phyloP scores from a whole-genome alignment of 1,140 invertebrate species.

The Holotrichia oblita region DNA sequence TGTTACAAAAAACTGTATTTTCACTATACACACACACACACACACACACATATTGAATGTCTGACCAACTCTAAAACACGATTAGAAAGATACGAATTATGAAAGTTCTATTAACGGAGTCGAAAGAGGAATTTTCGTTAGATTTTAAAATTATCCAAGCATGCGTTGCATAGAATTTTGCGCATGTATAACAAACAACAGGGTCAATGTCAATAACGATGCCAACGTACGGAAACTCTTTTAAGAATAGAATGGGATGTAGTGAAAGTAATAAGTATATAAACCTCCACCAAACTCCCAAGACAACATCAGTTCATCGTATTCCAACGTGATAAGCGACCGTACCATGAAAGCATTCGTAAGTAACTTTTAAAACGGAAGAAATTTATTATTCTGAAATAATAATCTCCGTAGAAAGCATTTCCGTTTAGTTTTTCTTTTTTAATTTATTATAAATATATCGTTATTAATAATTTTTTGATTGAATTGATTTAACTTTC shows the following conservation, averaged over 20 bases:
- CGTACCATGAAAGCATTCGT: slow-evolving; percentile 33
- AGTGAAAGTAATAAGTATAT: slow-evolving; percentile 36
- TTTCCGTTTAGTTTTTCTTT: no score
- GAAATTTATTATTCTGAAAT: no score
- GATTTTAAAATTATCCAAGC: slow-evolving; percentile 21
- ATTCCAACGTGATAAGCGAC: slow-evolving; percentile 12
- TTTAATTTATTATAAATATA: no score
- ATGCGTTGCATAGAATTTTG: slow-evolving; percentile 3
- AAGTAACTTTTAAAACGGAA: neutral
- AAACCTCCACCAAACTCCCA: slow-evolving; percentile 20
- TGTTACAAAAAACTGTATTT: no score
- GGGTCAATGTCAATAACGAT: slow-evolving; percentile 32
- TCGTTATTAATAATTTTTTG: no score
- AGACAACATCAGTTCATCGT: slow-evolving; percentile 24
- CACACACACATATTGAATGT: no score
- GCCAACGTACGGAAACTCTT: neutral
- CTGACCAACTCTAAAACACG: neutral
- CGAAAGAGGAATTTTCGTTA: slow-evolving; percentile 19
- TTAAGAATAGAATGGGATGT: slow-evolving; percentile 15
- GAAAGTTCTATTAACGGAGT: neutral
- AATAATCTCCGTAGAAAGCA: no score
- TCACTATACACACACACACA: no score
- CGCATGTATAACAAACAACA: slow-evolving; percentile 34
- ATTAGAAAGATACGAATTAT: neutral
- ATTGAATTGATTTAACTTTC: no score